Evolutionary conservation across 2,797 vertebrate genomes (phyloP).

Genomic region (Sebastes hopkinsi): DNA sequence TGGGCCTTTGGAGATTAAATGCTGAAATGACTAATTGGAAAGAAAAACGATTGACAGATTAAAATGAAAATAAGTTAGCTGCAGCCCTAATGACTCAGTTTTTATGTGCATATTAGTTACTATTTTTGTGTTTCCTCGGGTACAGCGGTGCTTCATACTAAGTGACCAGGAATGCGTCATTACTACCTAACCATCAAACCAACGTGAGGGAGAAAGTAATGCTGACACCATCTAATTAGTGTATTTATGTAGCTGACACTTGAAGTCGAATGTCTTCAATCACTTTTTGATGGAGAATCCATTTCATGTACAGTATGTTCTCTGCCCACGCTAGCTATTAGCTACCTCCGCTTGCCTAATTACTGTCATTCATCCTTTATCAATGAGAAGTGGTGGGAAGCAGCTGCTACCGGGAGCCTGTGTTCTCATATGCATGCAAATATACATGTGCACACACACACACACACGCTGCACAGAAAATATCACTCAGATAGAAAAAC

Average conservation of each 20-base stretch:
- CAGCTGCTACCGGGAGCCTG: conserved; percentile 58
- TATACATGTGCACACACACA: not conserved
- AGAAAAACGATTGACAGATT: not conserved
- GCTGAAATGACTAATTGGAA: not conserved
- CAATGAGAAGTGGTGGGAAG: conserved; percentile 70
- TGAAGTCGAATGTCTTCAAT: conserved; percentile 71
- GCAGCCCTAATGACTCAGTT: not conserved
- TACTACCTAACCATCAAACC: conserved; percentile 25
- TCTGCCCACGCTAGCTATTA: conserved; percentile 74
- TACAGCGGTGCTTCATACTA: not conserved
- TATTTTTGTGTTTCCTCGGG: not conserved
- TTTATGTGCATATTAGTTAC: not conserved
- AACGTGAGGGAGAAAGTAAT: conserved; percentile 30
- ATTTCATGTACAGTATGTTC: conserved; percentile 73
- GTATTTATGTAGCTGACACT: conserved; percentile 75
- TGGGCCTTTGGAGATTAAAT: not conserved
- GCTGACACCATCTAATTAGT: conserved; percentile 67
- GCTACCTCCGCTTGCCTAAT: conserved; percentile 76
- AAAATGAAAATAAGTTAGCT: not conserved
- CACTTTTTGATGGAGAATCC: conserved; percentile 65
- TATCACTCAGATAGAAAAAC: conserved; percentile 10
- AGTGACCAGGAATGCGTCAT: conserved; percentile 19
- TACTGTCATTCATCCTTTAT: conserved; percentile 82
- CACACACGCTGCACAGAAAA: conserved; percentile 15
- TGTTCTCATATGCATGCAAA: conserved; percentile 52